These are phyloP conservation scores for Melanchra persicariae DNA, from an alignment of 2,888 invertebrate genomes.

Conservation along the genomic window DNA sequence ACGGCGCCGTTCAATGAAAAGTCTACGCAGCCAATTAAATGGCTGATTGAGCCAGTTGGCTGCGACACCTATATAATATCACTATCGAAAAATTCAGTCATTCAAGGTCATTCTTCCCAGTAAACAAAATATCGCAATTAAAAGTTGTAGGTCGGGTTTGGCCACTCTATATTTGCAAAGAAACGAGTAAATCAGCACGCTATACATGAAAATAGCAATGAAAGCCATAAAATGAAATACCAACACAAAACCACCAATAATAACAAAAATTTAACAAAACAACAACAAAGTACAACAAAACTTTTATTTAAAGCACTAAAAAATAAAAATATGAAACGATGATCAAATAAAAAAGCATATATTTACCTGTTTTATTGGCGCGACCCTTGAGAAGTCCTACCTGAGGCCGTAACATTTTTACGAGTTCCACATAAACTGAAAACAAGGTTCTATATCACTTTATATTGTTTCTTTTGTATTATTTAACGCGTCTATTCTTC, in stretches of 20 bases:
- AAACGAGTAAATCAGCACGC: neutral
- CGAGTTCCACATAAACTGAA: conserved; percentile 77
- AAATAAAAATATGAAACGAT: conserved; percentile 79
- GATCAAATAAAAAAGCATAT: conserved; percentile 85
- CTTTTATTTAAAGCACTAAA: conserved; percentile 61
- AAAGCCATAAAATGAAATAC: neutral
- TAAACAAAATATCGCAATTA: no score
- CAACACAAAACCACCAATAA: neutral
- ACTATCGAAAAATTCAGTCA: no score
- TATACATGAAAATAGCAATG: neutral
- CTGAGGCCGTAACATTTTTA: conserved; percentile 84
- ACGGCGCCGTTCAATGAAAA: no score
- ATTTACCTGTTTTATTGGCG: conserved; percentile 83
- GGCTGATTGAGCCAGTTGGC: no score
- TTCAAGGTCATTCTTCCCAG: no score
- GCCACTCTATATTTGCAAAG: no score
- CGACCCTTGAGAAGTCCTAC: conserved; percentile 78
- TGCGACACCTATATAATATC: no score
- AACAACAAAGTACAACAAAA: conserved; percentile 35
- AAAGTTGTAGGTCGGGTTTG: no score
- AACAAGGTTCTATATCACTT: conserved; percentile 83
- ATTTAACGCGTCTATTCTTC: conserved; percentile 84
- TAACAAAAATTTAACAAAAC: conserved; percentile 1
- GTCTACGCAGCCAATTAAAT: no score
- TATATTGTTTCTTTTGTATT: conserved; percentile 88